Percentiles rank a stretch among this genome's conserved stretches.
Evolutionary conservation across 2,888 invertebrate species (phyloP).

Genomic region (Linhomoeus sp.): DNA sequence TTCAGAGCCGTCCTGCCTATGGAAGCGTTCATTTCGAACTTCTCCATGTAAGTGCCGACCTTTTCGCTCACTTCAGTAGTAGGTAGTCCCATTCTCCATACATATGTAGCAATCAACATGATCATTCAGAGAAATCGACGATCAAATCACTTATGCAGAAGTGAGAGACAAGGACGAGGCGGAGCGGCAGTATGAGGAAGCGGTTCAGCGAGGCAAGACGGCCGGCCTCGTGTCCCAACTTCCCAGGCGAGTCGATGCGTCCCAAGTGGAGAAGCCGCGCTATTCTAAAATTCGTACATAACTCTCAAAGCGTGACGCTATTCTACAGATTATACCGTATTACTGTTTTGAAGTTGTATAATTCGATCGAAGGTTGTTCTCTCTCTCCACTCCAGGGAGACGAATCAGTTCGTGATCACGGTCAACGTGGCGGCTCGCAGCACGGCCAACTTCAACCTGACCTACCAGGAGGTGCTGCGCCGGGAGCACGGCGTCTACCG

Average conservation of each 20-base stretch:
- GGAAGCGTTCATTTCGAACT: neutral
- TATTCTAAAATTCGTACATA: no score
- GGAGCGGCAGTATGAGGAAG: neutral
- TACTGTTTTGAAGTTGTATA: no score
- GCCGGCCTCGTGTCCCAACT: constrained; percentile 4
- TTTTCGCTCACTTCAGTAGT: no score
- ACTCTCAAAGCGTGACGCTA: no score
- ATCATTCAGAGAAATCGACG: no score
- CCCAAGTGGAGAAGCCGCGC: no score
- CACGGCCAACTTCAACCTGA: constrained; percentile 45
- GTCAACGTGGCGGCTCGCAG: constrained; percentile 4
- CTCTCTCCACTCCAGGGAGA: neutral
- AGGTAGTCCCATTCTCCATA: no score
- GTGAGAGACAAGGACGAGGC: constrained; percentile 27
- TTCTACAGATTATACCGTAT: no score
- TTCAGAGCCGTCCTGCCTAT: neutral
- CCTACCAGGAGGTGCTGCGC: constrained; percentile 49
- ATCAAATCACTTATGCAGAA: constrained; percentile 8
- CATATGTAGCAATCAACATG: no score
- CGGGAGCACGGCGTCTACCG: constrained; percentile 47
- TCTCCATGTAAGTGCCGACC: neutral
- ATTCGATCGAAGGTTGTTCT: no score
- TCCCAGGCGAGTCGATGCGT: no score
- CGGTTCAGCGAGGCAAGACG: constrained; percentile 4
- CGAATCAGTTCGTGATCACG: constrained; percentile 5